These are phyloP conservation scores for Mycalesis mineus DNA, from an alignment of 2,888 invertebrate genomes.

Conservation along the genomic window DNA sequence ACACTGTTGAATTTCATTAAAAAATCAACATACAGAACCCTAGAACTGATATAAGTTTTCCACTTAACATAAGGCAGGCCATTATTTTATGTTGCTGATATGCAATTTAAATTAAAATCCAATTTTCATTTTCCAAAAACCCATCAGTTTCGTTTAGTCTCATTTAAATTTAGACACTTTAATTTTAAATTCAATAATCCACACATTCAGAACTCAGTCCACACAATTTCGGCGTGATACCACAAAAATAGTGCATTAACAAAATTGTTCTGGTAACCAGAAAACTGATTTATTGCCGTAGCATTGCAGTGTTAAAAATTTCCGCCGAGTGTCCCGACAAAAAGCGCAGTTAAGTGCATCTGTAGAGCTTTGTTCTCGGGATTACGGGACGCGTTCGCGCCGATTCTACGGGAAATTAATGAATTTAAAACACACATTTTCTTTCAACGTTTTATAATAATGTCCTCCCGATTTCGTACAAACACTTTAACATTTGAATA, in stretches of 20 bases:
- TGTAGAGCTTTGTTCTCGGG: constrained; percentile 24
- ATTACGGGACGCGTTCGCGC: constrained; percentile 24
- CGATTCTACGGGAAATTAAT: background rate
- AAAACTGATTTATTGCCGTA: constrained; percentile 6
- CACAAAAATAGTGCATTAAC: background rate
- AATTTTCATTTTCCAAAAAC: no score
- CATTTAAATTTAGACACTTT: no score
- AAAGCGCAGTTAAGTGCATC: constrained; percentile 28
- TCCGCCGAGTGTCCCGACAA: constrained; percentile 1
- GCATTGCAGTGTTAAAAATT: constrained; percentile 11
- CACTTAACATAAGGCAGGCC: no score
- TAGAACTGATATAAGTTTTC: no score
- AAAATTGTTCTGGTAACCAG: constrained; percentile 1
- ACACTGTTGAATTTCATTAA: no score
- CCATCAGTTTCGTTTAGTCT: no score
- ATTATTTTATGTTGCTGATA: no score
- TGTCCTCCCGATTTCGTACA: no score
- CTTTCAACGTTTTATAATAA: no score
- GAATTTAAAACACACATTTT: background rate
- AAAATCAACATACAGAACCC: no score
- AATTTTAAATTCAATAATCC: background rate
- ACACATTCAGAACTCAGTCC: background rate
- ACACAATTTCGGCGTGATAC: background rate
- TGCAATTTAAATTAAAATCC: no score
- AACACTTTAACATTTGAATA: no score